phyloP scores from a whole-genome alignment of 2,797 vertebrate genomes.

The Brachyalestes nurse region DNA sequence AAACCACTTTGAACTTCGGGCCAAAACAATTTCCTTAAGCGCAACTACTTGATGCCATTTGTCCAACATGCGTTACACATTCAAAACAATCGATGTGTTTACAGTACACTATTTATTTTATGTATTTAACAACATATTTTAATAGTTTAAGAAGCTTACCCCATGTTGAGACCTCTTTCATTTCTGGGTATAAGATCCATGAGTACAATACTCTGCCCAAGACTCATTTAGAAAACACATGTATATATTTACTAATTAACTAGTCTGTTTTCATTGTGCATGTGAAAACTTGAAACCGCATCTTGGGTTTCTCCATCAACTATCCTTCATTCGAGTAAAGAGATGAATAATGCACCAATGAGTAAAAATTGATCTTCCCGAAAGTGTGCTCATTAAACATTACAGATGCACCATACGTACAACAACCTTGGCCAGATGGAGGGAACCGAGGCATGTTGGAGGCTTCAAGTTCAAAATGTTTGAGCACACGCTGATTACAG shows the following conservation, averaged over 20 bases:
- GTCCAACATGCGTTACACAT: too few species aligned
- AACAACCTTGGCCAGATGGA: not conserved
- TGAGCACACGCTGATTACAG: conserved; percentile 3
- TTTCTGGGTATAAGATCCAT: not conserved
- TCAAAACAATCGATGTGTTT: too few species aligned
- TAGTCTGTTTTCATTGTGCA: not conserved
- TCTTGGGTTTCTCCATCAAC: too few species aligned
- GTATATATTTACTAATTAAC: not conserved
- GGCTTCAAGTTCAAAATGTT: not conserved
- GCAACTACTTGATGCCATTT: too few species aligned
- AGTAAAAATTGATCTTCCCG: not conserved
- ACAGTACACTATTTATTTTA: too few species aligned
- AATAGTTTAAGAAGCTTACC: too few species aligned
- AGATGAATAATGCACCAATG: not conserved
- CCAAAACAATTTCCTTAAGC: too few species aligned
- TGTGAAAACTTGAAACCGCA: not conserved
- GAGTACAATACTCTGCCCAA: not conserved
- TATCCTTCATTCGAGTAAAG: not conserved
- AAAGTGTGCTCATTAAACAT: not conserved
- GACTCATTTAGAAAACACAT: not conserved
- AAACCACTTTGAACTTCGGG: too few species aligned
- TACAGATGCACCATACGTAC: not conserved
- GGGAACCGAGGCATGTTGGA: not conserved
- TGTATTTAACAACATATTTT: too few species aligned
- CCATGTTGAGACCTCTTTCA: not conserved